Conservation (phyloP, 2,797 vertebrate species). For the Sebastes reedi region DNA sequence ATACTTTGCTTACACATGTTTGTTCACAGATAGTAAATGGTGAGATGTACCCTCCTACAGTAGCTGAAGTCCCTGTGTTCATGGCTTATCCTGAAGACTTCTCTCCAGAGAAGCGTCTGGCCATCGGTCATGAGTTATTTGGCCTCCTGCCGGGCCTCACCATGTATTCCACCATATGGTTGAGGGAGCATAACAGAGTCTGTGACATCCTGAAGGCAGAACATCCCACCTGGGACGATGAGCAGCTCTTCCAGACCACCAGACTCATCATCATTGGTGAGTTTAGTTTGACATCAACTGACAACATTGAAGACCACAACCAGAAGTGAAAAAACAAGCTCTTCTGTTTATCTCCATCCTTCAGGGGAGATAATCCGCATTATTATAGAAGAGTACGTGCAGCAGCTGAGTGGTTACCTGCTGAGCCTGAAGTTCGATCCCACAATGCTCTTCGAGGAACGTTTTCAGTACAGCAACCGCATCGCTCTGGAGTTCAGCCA, state of each 20-base stretch:
- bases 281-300: not conserved
- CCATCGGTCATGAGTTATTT: constrained; percentile 90
- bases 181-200: constrained; percentile 94
- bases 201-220: constrained; percentile 90
- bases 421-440: constrained; percentile 93
- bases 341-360: not conserved
- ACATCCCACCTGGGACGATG: constrained; percentile 92
- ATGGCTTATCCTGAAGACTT: constrained; percentile 86
- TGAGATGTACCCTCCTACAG: constrained; percentile 88
- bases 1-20: not conserved
- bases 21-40: constrained; percentile 84
- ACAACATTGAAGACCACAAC: not conserved
- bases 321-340: not conserved
- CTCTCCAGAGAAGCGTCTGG: constrained; percentile 80
- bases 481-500: constrained; percentile 93
- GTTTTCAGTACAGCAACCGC: constrained; percentile 95
- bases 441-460: constrained; percentile 84
- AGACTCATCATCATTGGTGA: constrained; percentile 94
- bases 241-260: constrained; percentile 95
- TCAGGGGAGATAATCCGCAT: constrained; percentile 94
- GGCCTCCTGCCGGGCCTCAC: constrained; percentile 91
- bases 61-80: constrained; percentile 79
- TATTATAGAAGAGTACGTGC: constrained; percentile 93
- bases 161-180: constrained; percentile 91
- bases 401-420: constrained; percentile 94